Evolutionary conservation across 2,888 invertebrate species (phyloP).

Genomic region (Acanthoscelides obtectus): DNA sequence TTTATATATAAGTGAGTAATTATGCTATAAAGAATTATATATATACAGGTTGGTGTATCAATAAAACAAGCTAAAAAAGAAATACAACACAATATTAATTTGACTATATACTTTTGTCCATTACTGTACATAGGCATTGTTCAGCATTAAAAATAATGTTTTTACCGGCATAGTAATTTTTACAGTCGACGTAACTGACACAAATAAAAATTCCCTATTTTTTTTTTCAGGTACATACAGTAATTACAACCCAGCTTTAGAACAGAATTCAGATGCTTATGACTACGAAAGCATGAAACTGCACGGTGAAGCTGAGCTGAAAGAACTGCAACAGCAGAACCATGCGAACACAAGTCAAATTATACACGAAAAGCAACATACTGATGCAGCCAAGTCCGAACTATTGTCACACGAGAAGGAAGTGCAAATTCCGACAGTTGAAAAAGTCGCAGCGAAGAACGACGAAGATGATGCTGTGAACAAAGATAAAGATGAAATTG

Average conservation of each 20-base stretch:
- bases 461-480: background rate
- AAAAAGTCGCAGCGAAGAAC: background rate
- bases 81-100: too few relatives aligned
- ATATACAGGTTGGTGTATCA: too few relatives aligned
- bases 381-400: background rate
- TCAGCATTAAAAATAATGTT: too few relatives aligned
- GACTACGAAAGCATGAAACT: slow-evolving; percentile 9
- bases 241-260: slow-evolving; percentile 12
- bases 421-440: background rate
- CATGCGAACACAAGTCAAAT: background rate
- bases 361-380: background rate
- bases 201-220: too few relatives aligned
- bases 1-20: too few relatives aligned
- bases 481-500: background rate
- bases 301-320: background rate
- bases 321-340: background rate
- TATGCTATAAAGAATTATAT: too few relatives aligned
- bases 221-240: slow-evolving; percentile 4
- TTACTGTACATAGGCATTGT: too few relatives aligned
- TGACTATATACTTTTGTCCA: too few relatives aligned
- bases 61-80: too few relatives aligned
- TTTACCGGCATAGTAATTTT: too few relatives aligned
- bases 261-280: slow-evolving; percentile 10
- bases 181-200: too few relatives aligned
- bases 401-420: background rate